Percentiles rank a stretch among this genome's conserved stretches.
Evolutionary conservation across 2,888 invertebrate species (phyloP).

Genomic region (Teinopalpus imperialis): DNA sequence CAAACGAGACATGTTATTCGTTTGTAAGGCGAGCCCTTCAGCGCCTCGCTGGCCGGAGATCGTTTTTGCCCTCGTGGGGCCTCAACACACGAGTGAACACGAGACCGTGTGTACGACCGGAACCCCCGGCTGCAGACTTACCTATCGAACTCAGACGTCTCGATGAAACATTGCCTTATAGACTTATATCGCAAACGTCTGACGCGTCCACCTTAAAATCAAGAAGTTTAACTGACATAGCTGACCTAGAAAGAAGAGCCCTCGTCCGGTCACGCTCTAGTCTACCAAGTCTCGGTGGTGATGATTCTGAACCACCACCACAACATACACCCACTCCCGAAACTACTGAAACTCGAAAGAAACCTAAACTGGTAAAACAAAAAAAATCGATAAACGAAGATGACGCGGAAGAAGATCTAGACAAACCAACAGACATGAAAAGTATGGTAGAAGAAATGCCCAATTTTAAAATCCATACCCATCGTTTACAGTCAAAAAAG

Average conservation of each 20-base stretch:
- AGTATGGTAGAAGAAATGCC: conserved; percentile 84
- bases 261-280: conserved; percentile 89
- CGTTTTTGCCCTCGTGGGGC: conserved; percentile 91
- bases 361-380: conserved; percentile 91
- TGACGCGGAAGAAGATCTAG: conserved; percentile 83
- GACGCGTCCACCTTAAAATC: conserved; percentile 87
- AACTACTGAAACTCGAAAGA: conserved; percentile 80
- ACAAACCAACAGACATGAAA: conserved; percentile 87
- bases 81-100: conserved; percentile 55
- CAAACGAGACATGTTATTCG: conserved; percentile 96
- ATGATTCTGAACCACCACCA: conserved; percentile 53
- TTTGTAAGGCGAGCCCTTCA: conserved; percentile 94
- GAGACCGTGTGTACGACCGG: conserved; percentile 84
- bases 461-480: conserved; percentile 82
- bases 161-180: conserved; percentile 80
- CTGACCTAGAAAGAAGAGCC: conserved; percentile 87
- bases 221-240: conserved; percentile 91
- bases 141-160: conserved; percentile 94
- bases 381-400: conserved; percentile 92
- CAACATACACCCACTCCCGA: conserved; percentile 50
- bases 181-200: conserved; percentile 72
- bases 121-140: conserved; percentile 90
- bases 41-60: conserved; percentile 89
- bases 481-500: conserved; percentile 69
- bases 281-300: conserved; percentile 84